phyloP scores from a whole-genome alignment of 1,140 invertebrate genomes.

The Drosophila parvula region DNA sequence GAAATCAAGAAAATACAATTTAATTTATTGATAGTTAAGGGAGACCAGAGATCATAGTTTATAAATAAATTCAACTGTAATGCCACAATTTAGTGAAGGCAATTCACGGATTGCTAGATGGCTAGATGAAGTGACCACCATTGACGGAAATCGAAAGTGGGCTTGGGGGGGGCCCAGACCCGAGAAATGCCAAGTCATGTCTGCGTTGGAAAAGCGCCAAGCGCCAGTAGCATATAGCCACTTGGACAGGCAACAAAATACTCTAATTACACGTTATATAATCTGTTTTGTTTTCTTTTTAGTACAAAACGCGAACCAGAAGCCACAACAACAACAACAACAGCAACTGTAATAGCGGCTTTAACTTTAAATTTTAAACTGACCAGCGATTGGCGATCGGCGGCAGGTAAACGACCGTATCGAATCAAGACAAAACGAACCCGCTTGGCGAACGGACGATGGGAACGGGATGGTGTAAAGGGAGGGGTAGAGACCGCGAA shows the following conservation, averaged over 20 bases:
- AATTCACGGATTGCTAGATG: slow-evolving; percentile 12
- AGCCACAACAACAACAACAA: slow-evolving; percentile 9
- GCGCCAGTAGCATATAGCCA: slow-evolving; percentile 1
- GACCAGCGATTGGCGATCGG: slow-evolving; percentile 33
- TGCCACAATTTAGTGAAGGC: slow-evolving; percentile 5
- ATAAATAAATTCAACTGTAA: background rate
- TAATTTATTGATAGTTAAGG: background rate
- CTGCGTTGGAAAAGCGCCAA: slow-evolving; percentile 42
- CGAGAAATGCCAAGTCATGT: slow-evolving; percentile 59
- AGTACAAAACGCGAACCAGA: slow-evolving; percentile 41
- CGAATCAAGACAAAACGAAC: slow-evolving; percentile 32
- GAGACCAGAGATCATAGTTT: background rate
- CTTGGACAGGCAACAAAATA: slow-evolving; percentile 31
- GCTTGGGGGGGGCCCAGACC: slow-evolving; percentile 16
- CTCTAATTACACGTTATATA: slow-evolving; percentile 78
- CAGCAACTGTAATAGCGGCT: slow-evolving; percentile 8
- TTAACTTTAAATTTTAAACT: slow-evolving; percentile 29
- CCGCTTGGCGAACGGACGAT: slow-evolving; percentile 5
- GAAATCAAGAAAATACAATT: background rate
- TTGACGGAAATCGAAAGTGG: slow-evolving; percentile 64
- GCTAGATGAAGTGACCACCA: slow-evolving; percentile 3
- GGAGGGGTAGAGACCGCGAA: slow-evolving; percentile 28
- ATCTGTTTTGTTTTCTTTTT: slow-evolving; percentile 50
- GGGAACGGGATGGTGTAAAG: background rate
- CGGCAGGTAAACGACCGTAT: slow-evolving; percentile 58